Evolutionary conservation across 1,140 invertebrate genomes (phyloP).

Genomic region (Sinella curviseta): DNA sequence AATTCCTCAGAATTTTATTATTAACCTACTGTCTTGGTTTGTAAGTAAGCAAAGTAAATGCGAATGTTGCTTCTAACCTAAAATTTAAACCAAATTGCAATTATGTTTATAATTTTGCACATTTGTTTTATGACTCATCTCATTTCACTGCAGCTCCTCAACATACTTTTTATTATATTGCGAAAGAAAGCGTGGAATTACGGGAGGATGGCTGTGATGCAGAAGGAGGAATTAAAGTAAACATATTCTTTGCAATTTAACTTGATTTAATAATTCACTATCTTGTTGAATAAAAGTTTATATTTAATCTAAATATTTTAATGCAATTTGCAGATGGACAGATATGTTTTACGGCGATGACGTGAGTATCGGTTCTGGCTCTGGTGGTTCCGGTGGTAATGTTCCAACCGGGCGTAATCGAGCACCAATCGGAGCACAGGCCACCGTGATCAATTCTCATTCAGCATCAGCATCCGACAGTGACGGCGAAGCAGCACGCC

Average conservation of each 20-base stretch:
- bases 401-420: no score
- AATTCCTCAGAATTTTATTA: slow-evolving; percentile 80
- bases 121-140: background rate
- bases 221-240: slow-evolving; percentile 72
- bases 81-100: background rate
- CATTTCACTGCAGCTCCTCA: slow-evolving; percentile 59
- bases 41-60: slow-evolving; percentile 55
- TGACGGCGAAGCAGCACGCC: no score
- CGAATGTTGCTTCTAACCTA: background rate
- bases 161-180: slow-evolving; percentile 73
- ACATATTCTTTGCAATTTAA: background rate
- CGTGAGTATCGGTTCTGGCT: no score
- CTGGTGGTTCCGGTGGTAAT: no score
- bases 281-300: no score
- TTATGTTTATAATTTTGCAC: background rate
- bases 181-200: slow-evolving; percentile 90
- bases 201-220: slow-evolving; percentile 83
- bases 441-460: no score
- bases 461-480: no score
- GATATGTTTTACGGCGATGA: slow-evolving; percentile 81
- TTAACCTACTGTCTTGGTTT: slow-evolving; percentile 78
- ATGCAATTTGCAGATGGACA: slow-evolving; percentile 70
- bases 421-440: no score
- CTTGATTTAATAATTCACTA: no score
- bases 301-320: background rate